Conservation (phyloP, 2,113 vertebrate genomes). For the Cottus gobio region DNA sequence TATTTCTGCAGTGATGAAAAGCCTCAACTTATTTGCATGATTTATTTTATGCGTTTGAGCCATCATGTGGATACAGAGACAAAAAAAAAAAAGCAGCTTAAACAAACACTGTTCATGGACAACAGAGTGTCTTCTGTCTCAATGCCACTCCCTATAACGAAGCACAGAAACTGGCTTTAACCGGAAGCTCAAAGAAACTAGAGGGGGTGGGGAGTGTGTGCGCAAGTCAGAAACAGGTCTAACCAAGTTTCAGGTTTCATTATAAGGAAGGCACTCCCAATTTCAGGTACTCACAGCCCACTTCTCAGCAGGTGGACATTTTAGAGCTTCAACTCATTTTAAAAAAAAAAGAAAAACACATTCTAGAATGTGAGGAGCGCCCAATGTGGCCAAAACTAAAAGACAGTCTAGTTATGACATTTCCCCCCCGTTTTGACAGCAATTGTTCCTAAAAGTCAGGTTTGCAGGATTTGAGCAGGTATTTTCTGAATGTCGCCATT, state of each 20-base stretch:
- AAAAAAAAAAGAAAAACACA: background rate
- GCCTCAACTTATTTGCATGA: background rate
- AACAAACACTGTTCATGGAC: background rate
- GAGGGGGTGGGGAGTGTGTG: conserved; percentile 9
- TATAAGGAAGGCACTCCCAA: conserved; percentile 54
- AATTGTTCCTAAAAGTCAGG: background rate
- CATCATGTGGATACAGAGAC: background rate
- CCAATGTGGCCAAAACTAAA: background rate
- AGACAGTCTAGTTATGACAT: background rate
- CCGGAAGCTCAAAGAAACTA: conserved; percentile 46
- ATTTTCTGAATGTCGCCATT: conserved; percentile 10
- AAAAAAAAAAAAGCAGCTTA: background rate
- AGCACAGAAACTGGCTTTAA: conserved; percentile 73
- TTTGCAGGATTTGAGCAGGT: background rate
- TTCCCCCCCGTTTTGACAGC: background rate
- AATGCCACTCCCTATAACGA: conserved; percentile 53
- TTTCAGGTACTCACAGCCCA: conserved; percentile 7
- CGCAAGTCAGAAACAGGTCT: conserved; percentile 76
- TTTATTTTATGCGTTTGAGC: background rate
- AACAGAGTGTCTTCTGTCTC: conserved; percentile 25
- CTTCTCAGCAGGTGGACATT: conserved; percentile 60
- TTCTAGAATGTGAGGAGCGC: conserved; percentile 20
- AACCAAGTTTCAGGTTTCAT: conserved; percentile 77
- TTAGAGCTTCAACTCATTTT: background rate
- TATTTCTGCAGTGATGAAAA: background rate